These are phyloP conservation scores for Platycercus adscitus DNA, from an alignment of 2,113 vertebrate species.

Conservation along the genomic window DNA sequence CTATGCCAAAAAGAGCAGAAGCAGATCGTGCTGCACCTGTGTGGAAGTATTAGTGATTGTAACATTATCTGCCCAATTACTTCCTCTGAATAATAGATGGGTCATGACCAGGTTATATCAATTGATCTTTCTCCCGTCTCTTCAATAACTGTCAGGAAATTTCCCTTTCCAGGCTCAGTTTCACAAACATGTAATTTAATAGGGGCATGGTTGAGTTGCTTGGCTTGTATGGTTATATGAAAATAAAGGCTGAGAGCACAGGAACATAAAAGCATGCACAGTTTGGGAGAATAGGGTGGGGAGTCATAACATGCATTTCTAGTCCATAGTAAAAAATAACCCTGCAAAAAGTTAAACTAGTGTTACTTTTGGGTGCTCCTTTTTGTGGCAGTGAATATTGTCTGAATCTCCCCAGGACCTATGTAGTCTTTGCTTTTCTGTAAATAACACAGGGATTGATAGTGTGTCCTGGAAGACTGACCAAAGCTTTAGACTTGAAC, in stretches of 20 bases:
- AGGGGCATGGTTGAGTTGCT: background rate
- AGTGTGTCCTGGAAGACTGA: background rate
- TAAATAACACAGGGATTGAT: background rate
- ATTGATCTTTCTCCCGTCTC: constrained; percentile 47
- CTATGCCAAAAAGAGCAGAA: background rate
- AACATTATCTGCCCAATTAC: constrained; percentile 45
- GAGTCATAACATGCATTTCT: background rate
- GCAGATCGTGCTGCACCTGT: constrained; percentile 42
- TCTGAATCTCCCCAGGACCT: background rate
- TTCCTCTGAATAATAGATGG: constrained; percentile 28
- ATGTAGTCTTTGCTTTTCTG: background rate
- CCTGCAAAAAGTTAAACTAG: background rate
- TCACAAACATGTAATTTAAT: background rate
- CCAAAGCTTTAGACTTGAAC: background rate
- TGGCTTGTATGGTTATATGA: background rate
- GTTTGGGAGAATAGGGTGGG: background rate
- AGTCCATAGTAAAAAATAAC: background rate
- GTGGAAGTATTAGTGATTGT: background rate
- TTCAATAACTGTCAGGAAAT: constrained; percentile 3
- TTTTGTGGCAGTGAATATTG: background rate
- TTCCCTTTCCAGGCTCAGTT: constrained; percentile 36
- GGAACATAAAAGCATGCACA: background rate
- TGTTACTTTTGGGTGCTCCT: background rate
- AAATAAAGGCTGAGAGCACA: background rate
- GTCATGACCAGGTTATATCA: constrained; percentile 55